A percentile compares a stretch with the other conserved stretches of the same genome.
phyloP scores from a whole-genome alignment of 2,888 invertebrate species.

The Tinea trinotella region DNA sequence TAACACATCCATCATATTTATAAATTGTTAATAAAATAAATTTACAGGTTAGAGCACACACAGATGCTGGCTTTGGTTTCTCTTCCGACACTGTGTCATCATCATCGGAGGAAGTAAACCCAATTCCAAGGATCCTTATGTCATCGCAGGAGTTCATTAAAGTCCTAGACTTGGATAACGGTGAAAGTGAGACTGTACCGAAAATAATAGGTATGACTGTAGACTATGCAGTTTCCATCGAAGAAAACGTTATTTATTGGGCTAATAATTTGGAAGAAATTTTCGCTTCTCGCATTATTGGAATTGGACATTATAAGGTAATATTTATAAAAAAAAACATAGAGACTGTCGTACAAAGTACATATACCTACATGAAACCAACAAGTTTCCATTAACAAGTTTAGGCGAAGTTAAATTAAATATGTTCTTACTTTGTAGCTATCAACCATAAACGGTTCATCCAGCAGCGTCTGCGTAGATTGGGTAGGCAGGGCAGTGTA shows the following conservation, averaged over 20 bases:
- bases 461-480: constrained; percentile 82
- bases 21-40: background rate
- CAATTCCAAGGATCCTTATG: constrained; percentile 84
- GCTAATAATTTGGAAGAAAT: constrained; percentile 83
- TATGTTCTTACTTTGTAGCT: too few species aligned
- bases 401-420: too few species aligned
- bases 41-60: constrained; percentile 83
- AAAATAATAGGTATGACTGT: constrained; percentile 78
- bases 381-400: too few species aligned
- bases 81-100: constrained; percentile 75
- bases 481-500: constrained; percentile 91
- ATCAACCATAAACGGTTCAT: constrained; percentile 57
- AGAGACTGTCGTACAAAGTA: too few species aligned
- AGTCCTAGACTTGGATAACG: constrained; percentile 82
- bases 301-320: constrained; percentile 64
- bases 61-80: constrained; percentile 82
- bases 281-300: constrained; percentile 73
- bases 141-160: constrained; percentile 81
- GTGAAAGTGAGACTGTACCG: constrained; percentile 71
- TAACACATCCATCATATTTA: background rate
- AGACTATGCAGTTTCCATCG: constrained; percentile 77
- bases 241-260: constrained; percentile 86
- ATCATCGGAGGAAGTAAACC: constrained; percentile 78
- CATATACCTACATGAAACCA: too few species aligned
- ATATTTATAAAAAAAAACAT: too few species aligned